These are phyloP conservation scores for Drosophila nasuta DNA, from an alignment of 1,140 invertebrate genomes.

Conservation along the genomic window DNA sequence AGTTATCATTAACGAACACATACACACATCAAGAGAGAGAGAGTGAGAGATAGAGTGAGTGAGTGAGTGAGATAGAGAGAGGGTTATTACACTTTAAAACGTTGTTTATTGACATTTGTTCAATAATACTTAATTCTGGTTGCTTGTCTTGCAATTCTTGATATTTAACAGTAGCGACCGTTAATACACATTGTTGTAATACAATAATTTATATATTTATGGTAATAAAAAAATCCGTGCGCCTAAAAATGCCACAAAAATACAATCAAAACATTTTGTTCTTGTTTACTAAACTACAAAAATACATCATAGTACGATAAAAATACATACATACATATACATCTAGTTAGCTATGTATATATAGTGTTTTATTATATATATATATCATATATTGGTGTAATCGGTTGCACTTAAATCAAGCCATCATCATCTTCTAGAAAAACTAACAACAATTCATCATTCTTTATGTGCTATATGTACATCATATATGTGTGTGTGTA, in stretches of 20 bases:
- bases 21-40: slow-evolving; percentile 52
- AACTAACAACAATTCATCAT: slow-evolving; percentile 66
- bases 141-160: slow-evolving; percentile 36
- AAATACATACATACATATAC: slow-evolving; percentile 66
- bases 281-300: slow-evolving; percentile 73
- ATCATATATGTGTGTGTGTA: slow-evolving; percentile 22
- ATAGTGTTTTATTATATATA: slow-evolving; percentile 41
- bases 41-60: slow-evolving; percentile 29
- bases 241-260: slow-evolving; percentile 78
- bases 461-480: slow-evolving; percentile 21
- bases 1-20: slow-evolving; percentile 50
- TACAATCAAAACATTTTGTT: slow-evolving; percentile 75
- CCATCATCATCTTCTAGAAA: slow-evolving; percentile 55
- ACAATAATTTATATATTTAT: not conserved
- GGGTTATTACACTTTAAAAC: slow-evolving; percentile 53
- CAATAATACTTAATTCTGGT: slow-evolving; percentile 40
- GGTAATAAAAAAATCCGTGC: slow-evolving; percentile 66
- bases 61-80: slow-evolving; percentile 42
- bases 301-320: slow-evolving; percentile 65
- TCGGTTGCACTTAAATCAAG: slow-evolving; percentile 43
- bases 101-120: slow-evolving; percentile 61
- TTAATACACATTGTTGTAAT: slow-evolving; percentile 1
- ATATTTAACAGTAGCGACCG: slow-evolving; percentile 58
- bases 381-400: slow-evolving; percentile 54
- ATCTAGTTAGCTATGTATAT: slow-evolving; percentile 27